Evolutionary conservation across 2,888 invertebrate genomes (phyloP), one percentile per base, ranked within the genome.

Genomic region (Troides aeacus): DNA sequence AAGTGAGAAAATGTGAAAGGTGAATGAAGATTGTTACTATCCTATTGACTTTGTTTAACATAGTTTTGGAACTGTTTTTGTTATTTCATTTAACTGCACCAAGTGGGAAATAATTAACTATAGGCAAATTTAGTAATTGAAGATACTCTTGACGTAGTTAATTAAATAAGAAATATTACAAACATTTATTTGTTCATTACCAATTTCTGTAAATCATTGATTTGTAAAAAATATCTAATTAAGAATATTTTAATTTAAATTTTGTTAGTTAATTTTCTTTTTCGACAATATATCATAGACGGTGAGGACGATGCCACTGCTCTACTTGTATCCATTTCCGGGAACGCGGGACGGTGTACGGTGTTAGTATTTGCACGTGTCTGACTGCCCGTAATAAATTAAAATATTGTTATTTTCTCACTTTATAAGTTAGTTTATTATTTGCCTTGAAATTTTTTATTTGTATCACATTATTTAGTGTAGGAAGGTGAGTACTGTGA

Each of bases 301-400:
- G n/a, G 4, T 21, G 57, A 57, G 21, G 57, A 8, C n/a, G 18
- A 57, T 8, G 21, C 6, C 18, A 18, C 15, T 17, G 42, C 18
- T 17, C 30, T 60, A 36, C 39, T 30, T 60, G n/a, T 64, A 46
- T 58, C 68, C 68, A 63, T 63, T 68, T 68, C 68, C 68, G 68
- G 68, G 46, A 58, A 62, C 58, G 63, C 63, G 63, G 64, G 23
- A n/a, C 23, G 58, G 23, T 30, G 58, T 30, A 18, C 8, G 21
- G 15, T 21, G 57, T 57, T 18, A 57, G 57, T 21, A 8, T 21
- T 21, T 57, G 57, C 57, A 57, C 57, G 57, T 57, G 57, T 10
- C n/a, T 57, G 21, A 57, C 4, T 60, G n/a, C 7, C 39, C 36
- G 6, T 18, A 39, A 60, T 30, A 12, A 50, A 60, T 42, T 30